Evolutionary conservation across 2,797 vertebrate genomes (phyloP).

Genomic region (Chanos chanos): DNA sequence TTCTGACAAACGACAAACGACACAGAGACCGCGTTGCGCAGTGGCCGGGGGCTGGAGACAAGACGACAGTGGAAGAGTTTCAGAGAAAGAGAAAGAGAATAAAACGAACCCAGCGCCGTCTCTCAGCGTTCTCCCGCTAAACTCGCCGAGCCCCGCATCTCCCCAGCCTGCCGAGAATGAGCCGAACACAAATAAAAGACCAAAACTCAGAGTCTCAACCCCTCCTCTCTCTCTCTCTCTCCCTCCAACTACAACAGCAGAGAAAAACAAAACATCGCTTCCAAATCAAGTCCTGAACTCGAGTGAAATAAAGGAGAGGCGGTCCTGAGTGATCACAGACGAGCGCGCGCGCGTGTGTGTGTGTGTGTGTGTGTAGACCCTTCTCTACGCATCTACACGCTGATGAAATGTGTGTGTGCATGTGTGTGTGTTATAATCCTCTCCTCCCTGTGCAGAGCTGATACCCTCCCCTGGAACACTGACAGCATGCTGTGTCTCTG

Average conservation of each 20-base stretch:
- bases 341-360: too few relatives aligned
- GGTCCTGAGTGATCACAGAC: slow-evolving; percentile 50
- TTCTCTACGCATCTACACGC: slow-evolving; percentile 68
- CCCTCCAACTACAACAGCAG: neutral
- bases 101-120: neutral
- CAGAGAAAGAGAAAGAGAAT: neutral
- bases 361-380: slow-evolving; percentile 48
- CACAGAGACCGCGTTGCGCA: neutral
- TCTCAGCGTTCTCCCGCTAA: slow-evolving; percentile 9
- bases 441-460: slow-evolving; percentile 73
- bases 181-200: slow-evolving; percentile 7
- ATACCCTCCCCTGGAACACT: slow-evolving; percentile 81
- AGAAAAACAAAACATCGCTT: neutral
- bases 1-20: slow-evolving; percentile 57
- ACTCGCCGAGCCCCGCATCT: slow-evolving; percentile 14
- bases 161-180: slow-evolving; percentile 11
- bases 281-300: slow-evolving; percentile 52
- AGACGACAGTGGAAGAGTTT: neutral
- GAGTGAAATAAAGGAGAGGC: slow-evolving; percentile 46
- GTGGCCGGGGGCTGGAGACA: too few relatives aligned
- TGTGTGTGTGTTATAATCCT: slow-evolving; percentile 70
- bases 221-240: neutral
- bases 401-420: slow-evolving; percentile 69
- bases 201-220: neutral
- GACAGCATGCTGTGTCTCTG: slow-evolving; percentile 68